A percentile compares a stretch with the other conserved stretches of the same genome.
These are phyloP conservation scores for Heliornis fulica DNA, from an alignment of 2,113 vertebrate genomes.

Conservation along the genomic window DNA sequence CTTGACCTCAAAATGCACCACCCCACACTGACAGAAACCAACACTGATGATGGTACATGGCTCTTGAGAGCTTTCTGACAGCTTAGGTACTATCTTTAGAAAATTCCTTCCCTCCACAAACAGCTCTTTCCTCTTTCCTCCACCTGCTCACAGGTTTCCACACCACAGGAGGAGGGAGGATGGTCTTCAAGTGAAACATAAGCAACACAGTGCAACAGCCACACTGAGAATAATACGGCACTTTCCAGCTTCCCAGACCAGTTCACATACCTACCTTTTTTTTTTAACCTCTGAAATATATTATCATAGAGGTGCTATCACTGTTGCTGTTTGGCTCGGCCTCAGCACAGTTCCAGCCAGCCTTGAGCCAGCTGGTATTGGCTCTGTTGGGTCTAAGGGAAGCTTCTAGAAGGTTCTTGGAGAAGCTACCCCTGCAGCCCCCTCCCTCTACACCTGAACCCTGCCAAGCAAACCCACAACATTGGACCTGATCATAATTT, in stretches of 20 bases:
- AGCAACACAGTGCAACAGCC: rapidly evolving
- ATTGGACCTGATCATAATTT: neutral
- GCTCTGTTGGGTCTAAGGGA: no score
- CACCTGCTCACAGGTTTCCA: neutral
- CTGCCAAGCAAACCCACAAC: no score
- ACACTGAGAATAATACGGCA: rapidly evolving
- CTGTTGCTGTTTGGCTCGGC: no score
- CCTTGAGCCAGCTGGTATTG: no score
- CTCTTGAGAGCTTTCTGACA: neutral
- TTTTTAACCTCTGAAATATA: no score
- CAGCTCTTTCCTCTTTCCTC: rapidly evolving
- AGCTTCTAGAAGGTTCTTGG: no score
- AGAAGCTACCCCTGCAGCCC: no score
- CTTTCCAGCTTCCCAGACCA: neutral
- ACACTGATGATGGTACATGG: rapidly evolving
- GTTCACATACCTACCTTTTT: neutral
- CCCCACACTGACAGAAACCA: neutral
- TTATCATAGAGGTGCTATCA: no score
- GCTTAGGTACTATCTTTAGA: neutral
- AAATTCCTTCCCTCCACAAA: no score
- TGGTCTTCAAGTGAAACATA: neutral
- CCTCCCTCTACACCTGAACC: no score
- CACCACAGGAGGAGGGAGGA: neutral
- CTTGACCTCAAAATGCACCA: neutral
- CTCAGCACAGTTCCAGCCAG: no score